Conservation (phyloP, 1,140 invertebrate species). For the Temnothorax longispinosus region DNA sequence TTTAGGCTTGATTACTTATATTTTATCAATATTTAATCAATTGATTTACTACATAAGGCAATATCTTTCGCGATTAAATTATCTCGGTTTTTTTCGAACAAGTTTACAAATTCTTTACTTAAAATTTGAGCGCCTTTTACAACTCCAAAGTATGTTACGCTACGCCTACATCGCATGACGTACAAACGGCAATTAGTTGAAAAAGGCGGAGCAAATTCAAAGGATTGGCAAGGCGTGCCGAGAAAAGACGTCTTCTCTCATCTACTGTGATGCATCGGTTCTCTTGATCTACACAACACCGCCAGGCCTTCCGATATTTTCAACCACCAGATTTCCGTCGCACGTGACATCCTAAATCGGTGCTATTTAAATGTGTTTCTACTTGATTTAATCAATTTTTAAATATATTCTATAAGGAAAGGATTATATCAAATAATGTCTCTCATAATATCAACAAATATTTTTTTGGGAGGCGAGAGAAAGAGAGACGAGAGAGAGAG, state of each 20-base stretch:
- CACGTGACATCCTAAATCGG: neutral
- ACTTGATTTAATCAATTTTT: neutral
- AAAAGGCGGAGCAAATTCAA: slow-evolving; percentile 79
- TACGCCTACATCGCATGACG: neutral
- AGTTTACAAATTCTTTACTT: neutral
- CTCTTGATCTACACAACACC: slow-evolving; percentile 76
- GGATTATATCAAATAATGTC: neutral
- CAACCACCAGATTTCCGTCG: slow-evolving; percentile 48
- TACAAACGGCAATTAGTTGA: slow-evolving; percentile 75
- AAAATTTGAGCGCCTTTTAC: neutral
- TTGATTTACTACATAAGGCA: neutral
- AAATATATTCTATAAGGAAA: neutral
- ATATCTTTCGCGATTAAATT: neutral
- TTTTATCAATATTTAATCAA: neutral
- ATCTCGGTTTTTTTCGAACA: neutral
- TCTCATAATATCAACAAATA: neutral
- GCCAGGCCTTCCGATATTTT: slow-evolving; percentile 45
- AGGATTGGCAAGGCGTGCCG: slow-evolving; percentile 80
- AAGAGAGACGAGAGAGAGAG: neutral
- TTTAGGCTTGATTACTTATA: neutral
- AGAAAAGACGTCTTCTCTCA: slow-evolving; percentile 70
- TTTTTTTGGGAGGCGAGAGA: neutral
- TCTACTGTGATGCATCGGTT: slow-evolving; percentile 51
- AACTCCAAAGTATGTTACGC: too few relatives aligned
- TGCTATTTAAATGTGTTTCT: neutral